phyloP scores from a whole-genome alignment of 2,113 vertebrate species.

The Aptenodytes patagonicus region DNA sequence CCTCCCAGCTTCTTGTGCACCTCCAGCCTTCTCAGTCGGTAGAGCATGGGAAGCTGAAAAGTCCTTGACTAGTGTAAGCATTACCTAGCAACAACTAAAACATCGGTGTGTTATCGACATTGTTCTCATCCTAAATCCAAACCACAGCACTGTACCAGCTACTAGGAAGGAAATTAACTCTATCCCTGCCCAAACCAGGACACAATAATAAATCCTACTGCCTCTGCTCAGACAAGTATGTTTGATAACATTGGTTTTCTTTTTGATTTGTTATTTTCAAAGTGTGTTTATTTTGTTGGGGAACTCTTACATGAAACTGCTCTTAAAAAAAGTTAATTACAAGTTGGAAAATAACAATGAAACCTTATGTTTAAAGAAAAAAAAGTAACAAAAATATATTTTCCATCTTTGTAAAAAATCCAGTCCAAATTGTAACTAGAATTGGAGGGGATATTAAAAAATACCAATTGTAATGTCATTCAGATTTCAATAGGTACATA shows the following conservation, averaged over 20 bases:
- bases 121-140: too few species aligned
- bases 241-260: not conserved
- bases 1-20: too few species aligned
- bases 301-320: not conserved
- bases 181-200: too few species aligned
- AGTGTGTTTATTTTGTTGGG: not conserved
- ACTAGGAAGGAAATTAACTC: too few species aligned
- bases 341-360: not conserved
- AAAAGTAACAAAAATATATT: accelerated
- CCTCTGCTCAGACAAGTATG: not conserved
- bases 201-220: not conserved
- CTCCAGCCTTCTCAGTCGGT: too few species aligned
- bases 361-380: not conserved
- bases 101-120: too few species aligned
- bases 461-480: not conserved
- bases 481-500: not conserved
- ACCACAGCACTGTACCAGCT: too few species aligned
- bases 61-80: too few species aligned
- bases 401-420: not conserved
- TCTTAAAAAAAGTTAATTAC: not conserved
- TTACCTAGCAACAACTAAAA: too few species aligned
- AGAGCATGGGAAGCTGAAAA: too few species aligned
- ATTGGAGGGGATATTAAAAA: not conserved
- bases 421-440: not conserved
- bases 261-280: not conserved